phyloP scores from a whole-genome alignment of 2,888 invertebrate genomes.

The Rhagophthalmus giganteus region DNA sequence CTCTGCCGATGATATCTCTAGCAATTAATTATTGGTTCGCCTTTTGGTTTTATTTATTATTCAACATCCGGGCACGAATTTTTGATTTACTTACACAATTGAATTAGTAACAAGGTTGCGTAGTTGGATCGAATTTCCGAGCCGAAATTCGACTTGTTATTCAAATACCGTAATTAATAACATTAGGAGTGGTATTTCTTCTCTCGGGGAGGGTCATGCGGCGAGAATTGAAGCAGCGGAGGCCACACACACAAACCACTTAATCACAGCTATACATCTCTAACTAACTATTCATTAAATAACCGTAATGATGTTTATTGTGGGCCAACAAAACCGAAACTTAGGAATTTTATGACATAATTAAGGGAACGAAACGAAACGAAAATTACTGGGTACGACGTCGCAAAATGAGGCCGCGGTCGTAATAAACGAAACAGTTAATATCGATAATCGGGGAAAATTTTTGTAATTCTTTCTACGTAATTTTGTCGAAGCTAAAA shows the following conservation, averaged over 20 bases:
- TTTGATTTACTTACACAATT: slow-evolving; percentile 11
- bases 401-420: background rate
- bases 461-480: too few relatives aligned
- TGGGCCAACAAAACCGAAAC: slow-evolving; percentile 8
- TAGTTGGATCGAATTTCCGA: slow-evolving; percentile 20
- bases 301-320: slow-evolving; percentile 25
- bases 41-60: slow-evolving; percentile 12
- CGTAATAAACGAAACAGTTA: background rate
- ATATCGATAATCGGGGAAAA: too few relatives aligned
- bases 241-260: slow-evolving; percentile 27
- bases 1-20: slow-evolving; percentile 12
- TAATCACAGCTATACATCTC: slow-evolving; percentile 27
- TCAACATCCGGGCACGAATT: slow-evolving; percentile 3
- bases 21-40: slow-evolving; percentile 15
- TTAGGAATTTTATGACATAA: slow-evolving; percentile 16
- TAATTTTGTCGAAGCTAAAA: too few relatives aligned
- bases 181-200: slow-evolving; percentile 19
- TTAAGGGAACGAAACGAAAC: slow-evolving; percentile 11
- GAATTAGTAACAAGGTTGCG: too few relatives aligned
- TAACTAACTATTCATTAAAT: slow-evolving; percentile 27
- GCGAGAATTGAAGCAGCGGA: slow-evolving; percentile 21
- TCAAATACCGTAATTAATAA: slow-evolving; percentile 23
- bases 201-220: slow-evolving; percentile 17
- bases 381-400: slow-evolving; percentile 7
- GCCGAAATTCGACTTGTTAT: slow-evolving; percentile 14